Percentiles rank a stretch among this genome's conserved stretches.
These are phyloP conservation scores for Oxygymnocypris stewartii DNA, from an alignment of 2,113 vertebrate species.

Conservation along the genomic window DNA sequence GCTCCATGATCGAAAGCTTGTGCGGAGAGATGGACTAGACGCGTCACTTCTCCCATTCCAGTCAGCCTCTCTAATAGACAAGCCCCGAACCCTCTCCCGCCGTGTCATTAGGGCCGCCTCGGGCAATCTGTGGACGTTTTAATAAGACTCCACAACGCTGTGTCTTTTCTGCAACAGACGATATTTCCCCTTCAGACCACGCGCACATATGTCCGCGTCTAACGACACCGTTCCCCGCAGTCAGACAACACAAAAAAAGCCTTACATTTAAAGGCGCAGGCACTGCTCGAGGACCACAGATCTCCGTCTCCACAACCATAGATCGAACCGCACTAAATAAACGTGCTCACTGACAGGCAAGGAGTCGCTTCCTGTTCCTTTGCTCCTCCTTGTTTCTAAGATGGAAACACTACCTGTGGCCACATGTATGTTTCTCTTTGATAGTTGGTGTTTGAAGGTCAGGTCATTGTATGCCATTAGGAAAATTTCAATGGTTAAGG, in stretches of 20 bases:
- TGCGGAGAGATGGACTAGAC: constrained; percentile 64
- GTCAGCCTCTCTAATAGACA: constrained; percentile 40
- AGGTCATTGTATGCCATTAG: neutral
- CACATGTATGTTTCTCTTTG: neutral
- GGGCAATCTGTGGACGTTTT: constrained; percentile 42
- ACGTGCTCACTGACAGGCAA: neutral
- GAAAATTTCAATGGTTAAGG: neutral
- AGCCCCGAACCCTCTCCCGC: constrained; percentile 44
- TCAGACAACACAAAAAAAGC: constrained; percentile 52
- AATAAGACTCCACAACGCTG: constrained; percentile 26
- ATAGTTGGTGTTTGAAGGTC: neutral
- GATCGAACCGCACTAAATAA: neutral
- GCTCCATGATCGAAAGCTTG: constrained; percentile 58
- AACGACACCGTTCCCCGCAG: constrained; percentile 38
- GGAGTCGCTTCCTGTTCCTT: neutral
- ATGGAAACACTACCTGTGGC: neutral
- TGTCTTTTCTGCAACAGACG: constrained; percentile 34
- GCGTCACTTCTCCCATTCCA: constrained; percentile 56
- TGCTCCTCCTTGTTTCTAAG: constrained; percentile 3
- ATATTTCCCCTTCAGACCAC: constrained; percentile 53
- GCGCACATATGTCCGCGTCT: neutral
- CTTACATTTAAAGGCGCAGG: constrained; percentile 77
- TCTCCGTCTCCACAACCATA: neutral
- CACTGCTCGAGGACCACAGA: constrained; percentile 40
- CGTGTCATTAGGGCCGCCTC: constrained; percentile 62